phyloP scores from a whole-genome alignment of 1,140 invertebrate species.

The Leguminivora glycinivorella region DNA sequence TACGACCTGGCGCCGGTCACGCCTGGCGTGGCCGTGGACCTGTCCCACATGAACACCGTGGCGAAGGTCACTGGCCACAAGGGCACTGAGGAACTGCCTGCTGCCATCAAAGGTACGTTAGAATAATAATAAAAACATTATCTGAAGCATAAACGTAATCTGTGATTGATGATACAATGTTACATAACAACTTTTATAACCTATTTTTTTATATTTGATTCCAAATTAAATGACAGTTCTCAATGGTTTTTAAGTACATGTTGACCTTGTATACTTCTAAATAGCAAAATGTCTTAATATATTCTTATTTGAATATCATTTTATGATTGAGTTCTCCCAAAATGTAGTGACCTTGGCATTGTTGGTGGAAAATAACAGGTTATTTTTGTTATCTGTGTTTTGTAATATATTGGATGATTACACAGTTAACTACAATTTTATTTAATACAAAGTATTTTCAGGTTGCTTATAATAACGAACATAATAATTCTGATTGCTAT shows the following conservation, averaged over 20 bases:
- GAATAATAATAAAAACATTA: background rate
- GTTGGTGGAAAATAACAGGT: background rate
- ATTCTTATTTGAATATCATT: background rate
- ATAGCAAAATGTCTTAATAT: background rate
- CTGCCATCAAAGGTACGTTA: slow-evolving; percentile 80
- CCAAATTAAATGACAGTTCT: background rate
- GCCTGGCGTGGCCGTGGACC: slow-evolving; percentile 97
- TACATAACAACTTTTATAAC: slow-evolving; percentile 25
- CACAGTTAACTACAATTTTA: background rate
- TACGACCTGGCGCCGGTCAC: slow-evolving; percentile 97
- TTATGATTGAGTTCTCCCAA: background rate
- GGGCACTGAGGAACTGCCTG: slow-evolving; percentile 84
- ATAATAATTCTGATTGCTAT: too few relatives aligned
- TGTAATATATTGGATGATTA: background rate
- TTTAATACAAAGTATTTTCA: background rate
- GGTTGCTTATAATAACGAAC: too few relatives aligned
- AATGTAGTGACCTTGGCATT: slow-evolving; percentile 24
- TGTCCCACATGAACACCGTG: slow-evolving; percentile 97
- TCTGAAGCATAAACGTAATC: background rate
- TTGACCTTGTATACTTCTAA: slow-evolving; percentile 10
- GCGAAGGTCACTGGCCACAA: slow-evolving; percentile 91
- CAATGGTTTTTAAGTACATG: background rate
- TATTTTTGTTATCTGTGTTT: slow-evolving; percentile 25
- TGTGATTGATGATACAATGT: background rate
- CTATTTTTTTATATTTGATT: slow-evolving; percentile 14